Base-by-base conservation (phyloP, 2,797 vertebrate genomes). In the Eidolon dupreanum region DNA sequence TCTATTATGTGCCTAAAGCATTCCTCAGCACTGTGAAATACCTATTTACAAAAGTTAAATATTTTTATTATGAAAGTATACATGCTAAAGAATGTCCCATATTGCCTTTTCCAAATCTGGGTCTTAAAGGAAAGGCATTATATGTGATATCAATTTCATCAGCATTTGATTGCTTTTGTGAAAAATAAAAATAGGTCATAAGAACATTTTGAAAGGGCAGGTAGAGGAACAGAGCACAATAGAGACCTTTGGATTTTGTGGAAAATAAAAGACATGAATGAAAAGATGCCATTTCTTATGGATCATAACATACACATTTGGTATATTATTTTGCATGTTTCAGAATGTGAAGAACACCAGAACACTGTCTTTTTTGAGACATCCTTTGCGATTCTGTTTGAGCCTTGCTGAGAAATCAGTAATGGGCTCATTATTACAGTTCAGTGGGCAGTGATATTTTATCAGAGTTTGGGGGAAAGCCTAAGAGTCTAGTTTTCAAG, bases 1-100 rank as follows among this genome's bases (percentile, higher is more conserved):
- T 83, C 78, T 94, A 77, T 85, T 90, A 61, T 94, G n/a, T 88
- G 61, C 86, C 89, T 91, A 87, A 43, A 92, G 83, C 79, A 87
- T 92, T 94, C 70, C 59, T 94, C 31, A 1, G 49, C 43, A 36
- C 70, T 71, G n/a, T 73, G 68, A 90, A 93, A 93, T 20, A 84
- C 74, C 77, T 59, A 5, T 41, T 77, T 59, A 87, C 57, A 94
- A 43, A 93, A 79, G 81, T 73, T 93, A 63, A 85, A 68, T 94
- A 55, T 93, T 96, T 88, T 78, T 88, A 90, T 85, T 55, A 2
- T 43, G 33, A 51, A 59, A 63, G 5, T 20, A 53, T 38, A 81
- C 84, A 24, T 65, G 46, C 20, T 49, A 15, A 57, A 43, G 41
- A 41, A 66, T 51, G 63, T 65, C 6, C 0, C 55, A 22, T 46